Conservation (phyloP, 2,888 invertebrate species). For the Germaria angustata region DNA sequence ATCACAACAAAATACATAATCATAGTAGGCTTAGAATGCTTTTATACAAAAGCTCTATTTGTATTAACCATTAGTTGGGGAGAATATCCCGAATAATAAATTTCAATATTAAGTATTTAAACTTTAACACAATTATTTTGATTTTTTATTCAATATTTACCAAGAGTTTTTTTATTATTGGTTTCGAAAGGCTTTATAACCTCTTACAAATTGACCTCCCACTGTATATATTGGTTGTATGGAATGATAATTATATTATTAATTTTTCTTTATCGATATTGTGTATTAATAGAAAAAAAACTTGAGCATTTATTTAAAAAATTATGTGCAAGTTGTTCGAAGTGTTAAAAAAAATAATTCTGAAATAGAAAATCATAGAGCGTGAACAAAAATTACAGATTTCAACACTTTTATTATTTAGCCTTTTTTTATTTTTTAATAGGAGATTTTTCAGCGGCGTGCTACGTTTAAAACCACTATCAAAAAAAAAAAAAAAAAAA, state of each 20-base stretch:
- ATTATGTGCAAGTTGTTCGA: conserved; percentile 5
- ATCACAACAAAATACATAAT: no score
- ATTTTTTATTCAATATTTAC: no score
- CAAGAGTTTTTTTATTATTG: no score
- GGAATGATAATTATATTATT: not conserved
- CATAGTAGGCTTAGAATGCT: no score
- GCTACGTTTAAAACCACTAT: no score
- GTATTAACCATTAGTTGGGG: no score
- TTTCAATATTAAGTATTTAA: no score
- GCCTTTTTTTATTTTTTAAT: not conserved
- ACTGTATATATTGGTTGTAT: not conserved
- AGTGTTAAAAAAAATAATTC: conserved; percentile 22
- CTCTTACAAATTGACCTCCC: not conserved
- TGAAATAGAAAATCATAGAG: conserved; percentile 61
- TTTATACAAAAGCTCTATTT: no score
- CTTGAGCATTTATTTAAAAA: not conserved
- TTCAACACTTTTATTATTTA: conserved; percentile 42
- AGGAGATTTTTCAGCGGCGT: not conserved
- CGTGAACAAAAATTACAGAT: conserved; percentile 38
- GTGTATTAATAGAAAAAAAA: not conserved
- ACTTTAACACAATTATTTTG: no score
- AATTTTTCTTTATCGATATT: conserved; percentile 4
- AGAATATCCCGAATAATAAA: no score
- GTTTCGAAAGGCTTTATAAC: no score
- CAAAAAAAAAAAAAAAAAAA: not conserved